phyloP scores from a whole-genome alignment of 1,140 invertebrate species.

The Ips typographus region DNA sequence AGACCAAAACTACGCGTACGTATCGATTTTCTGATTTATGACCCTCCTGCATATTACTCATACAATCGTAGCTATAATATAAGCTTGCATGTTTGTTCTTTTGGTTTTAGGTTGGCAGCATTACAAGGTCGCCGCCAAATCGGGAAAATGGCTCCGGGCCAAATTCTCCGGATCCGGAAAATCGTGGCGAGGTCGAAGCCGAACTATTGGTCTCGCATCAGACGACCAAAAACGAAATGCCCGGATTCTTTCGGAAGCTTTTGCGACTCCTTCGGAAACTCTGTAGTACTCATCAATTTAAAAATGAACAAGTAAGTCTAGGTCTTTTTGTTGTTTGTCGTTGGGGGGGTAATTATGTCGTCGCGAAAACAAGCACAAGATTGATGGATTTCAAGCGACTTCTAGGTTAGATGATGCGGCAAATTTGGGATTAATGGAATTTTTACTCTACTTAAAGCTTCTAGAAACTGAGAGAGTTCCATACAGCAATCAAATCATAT shows the following conservation, averaged over 20 bases:
- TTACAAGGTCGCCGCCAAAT: slow-evolving; percentile 40
- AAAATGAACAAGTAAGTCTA: slow-evolving; percentile 64
- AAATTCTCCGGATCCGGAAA: slow-evolving; percentile 46
- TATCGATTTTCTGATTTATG: too few relatives aligned
- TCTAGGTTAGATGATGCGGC: too few relatives aligned
- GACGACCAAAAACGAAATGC: slow-evolving; percentile 27
- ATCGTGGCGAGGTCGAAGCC: slow-evolving; percentile 43
- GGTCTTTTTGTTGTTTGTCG: not conserved
- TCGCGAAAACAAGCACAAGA: too few relatives aligned
- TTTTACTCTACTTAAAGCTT: too few relatives aligned
- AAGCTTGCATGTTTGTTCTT: not conserved
- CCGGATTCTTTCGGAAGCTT: slow-evolving; percentile 41
- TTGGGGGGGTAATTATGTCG: too few relatives aligned
- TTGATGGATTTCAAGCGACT: too few relatives aligned
- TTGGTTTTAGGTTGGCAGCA: slow-evolving; percentile 46
- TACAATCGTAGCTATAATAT: too few relatives aligned
- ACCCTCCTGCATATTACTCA: too few relatives aligned
- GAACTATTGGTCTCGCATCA: slow-evolving; percentile 42
- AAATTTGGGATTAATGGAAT: too few relatives aligned
- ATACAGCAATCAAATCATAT: too few relatives aligned
- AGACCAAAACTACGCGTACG: too few relatives aligned
- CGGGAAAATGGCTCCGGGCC: slow-evolving; percentile 43
- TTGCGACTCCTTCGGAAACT: slow-evolving; percentile 48
- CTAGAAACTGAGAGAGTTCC: too few relatives aligned
- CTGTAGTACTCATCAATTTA: slow-evolving; percentile 67